Evolutionary conservation across 2,888 invertebrate genomes (phyloP).

Genomic region (Nesidiocoris tenuis): DNA sequence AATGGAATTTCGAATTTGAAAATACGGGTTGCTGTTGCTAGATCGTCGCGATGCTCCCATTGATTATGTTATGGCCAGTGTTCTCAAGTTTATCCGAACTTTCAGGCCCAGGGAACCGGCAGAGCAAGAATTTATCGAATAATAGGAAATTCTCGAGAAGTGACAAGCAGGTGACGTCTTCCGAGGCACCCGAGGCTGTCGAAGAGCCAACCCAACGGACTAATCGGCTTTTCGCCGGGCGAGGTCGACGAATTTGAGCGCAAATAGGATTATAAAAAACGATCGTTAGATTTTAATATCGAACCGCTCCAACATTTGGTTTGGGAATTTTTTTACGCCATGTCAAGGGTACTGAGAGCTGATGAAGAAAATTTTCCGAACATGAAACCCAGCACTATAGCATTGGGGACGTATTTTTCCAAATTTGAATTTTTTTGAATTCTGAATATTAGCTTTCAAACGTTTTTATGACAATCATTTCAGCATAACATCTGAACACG

Average conservation of each 20-base stretch:
- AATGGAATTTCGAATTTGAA: background rate
- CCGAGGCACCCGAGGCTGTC: slow-evolving; percentile 41
- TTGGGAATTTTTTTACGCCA: too few relatives aligned
- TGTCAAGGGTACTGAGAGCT: too few relatives aligned
- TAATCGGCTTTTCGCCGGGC: slow-evolving; percentile 44
- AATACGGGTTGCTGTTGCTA: background rate
- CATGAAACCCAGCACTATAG: background rate
- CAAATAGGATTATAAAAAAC: background rate
- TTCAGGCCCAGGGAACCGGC: slow-evolving; percentile 13
- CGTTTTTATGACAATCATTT: too few relatives aligned
- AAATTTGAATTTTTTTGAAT: background rate
- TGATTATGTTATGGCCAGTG: too few relatives aligned
- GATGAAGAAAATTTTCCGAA: too few relatives aligned
- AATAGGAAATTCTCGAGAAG: slow-evolving; percentile 42
- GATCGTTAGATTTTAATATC: too few relatives aligned
- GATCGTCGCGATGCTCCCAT: background rate
- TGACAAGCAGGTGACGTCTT: slow-evolving; percentile 5
- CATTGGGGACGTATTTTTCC: background rate
- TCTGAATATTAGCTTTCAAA: background rate
- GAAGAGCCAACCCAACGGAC: slow-evolving; percentile 44
- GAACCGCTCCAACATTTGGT: too few relatives aligned
- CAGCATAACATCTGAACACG: too few relatives aligned
- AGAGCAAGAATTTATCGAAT: slow-evolving; percentile 33
- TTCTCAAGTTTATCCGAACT: too few relatives aligned
- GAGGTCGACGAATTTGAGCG: slow-evolving; percentile 47